These are phyloP conservation scores for Grammomys dolichurus DNA, from an alignment of 2,113 vertebrate genomes.

Conservation along the genomic window DNA sequence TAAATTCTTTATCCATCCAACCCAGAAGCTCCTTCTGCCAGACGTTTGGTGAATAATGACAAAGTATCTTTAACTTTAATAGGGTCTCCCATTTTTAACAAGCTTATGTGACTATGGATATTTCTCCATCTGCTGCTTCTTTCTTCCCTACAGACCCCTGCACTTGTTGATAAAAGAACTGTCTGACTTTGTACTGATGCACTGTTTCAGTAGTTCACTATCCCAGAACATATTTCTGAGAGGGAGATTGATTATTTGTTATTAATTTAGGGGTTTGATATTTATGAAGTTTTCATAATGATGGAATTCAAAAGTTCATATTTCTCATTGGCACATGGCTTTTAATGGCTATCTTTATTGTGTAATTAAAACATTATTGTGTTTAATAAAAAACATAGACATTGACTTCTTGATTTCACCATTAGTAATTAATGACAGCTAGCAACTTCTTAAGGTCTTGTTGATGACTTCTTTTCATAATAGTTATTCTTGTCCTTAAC, in stretches of 20 bases:
- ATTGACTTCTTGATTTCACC: background rate
- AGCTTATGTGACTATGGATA: background rate
- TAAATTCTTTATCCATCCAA: background rate
- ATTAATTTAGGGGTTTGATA: background rate
- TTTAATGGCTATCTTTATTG: background rate
- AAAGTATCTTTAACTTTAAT: background rate
- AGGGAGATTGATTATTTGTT: background rate
- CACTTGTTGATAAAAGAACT: background rate
- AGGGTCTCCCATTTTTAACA: background rate
- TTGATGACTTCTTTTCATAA: background rate
- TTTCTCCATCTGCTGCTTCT: background rate
- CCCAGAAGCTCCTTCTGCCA: background rate
- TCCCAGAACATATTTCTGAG: background rate
- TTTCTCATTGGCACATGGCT: background rate
- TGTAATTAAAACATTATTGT: background rate
- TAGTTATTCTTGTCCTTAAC: background rate
- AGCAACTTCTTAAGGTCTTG: background rate
- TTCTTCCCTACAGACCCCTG: background rate
- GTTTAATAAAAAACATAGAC: background rate
- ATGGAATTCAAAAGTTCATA: background rate
- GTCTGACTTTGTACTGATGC: background rate
- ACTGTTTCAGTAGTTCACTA: background rate
- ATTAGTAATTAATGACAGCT: background rate
- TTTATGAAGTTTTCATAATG: background rate
- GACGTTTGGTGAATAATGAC: background rate